Conservation (phyloP, 1,140 invertebrate genomes). For the Plutomurus gul region DNA sequence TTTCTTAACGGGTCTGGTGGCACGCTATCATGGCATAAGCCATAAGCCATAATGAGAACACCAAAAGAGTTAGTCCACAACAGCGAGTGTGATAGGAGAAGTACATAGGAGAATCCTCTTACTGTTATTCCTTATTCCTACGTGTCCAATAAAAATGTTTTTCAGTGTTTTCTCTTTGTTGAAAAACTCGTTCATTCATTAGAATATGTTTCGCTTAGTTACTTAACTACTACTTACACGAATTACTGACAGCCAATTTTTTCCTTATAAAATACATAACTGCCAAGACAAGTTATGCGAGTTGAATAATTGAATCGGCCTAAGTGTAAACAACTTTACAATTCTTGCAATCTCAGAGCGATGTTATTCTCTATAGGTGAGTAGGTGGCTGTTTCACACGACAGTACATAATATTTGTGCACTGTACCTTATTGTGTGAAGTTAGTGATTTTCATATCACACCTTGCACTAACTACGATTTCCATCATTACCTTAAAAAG, state of each 20-base stretch:
- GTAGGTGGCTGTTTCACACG: too few species aligned
- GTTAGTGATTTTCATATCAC: too few species aligned
- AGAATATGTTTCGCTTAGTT: neutral
- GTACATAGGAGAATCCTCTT: too few species aligned
- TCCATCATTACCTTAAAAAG: too few species aligned
- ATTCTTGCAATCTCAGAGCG: too few species aligned
- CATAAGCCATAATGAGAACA: neutral
- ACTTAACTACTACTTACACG: constrained; percentile 5
- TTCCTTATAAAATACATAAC: neutral
- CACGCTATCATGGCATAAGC: neutral
- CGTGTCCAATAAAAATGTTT: neutral
- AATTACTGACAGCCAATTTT: neutral
- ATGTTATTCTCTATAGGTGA: too few species aligned
- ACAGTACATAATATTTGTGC: too few species aligned
- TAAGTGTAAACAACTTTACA: too few species aligned
- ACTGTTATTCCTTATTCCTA: too few species aligned
- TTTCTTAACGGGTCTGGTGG: neutral
- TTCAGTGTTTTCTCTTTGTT: constrained; percentile 14
- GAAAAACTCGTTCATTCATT: constrained; percentile 13
- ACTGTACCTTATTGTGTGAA: too few species aligned
- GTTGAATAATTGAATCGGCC: too few species aligned
- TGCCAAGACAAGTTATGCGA: neutral
- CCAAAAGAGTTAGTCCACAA: neutral
- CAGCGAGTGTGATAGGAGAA: neutral
- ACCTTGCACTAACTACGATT: too few species aligned